These are phyloP conservation scores for Malaclemys terrapin DNA, from an alignment of 2,113 vertebrate species.

Conservation along the genomic window DNA sequence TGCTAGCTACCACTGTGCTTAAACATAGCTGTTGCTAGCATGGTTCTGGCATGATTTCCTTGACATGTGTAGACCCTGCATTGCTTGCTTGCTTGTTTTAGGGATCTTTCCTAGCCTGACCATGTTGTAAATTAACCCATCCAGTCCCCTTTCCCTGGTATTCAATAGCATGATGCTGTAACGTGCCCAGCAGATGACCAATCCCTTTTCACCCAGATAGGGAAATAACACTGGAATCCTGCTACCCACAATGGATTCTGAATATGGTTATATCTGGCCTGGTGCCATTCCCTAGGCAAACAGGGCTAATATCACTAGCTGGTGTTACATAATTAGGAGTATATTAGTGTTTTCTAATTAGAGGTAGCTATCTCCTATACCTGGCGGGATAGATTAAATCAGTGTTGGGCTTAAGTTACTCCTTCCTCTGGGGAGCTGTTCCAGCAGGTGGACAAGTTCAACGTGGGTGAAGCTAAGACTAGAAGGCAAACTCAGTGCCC, in stretches of 20 bases:
- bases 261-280: not conserved
- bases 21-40: not conserved
- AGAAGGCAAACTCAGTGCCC: conserved; percentile 51
- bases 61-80: not conserved
- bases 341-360: conserved; percentile 16
- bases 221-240: not conserved
- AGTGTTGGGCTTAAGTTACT: conserved; percentile 24
- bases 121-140: not conserved
- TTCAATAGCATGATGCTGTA: not conserved
- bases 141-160: not conserved
- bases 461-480: conserved; percentile 8
- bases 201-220: not conserved
- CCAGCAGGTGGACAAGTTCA: conserved; percentile 21
- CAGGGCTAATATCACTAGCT: not conserved
- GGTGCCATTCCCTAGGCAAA: not conserved
- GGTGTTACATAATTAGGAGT: conserved; percentile 34
- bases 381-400: conserved; percentile 59
- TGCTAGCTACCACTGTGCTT: not conserved
- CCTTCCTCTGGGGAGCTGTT: conserved; percentile 52
- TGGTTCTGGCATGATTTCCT: not conserved
- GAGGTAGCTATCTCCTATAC: conserved; percentile 8
- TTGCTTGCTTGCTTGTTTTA: not conserved
- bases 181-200: not conserved
- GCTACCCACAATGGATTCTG: not conserved
- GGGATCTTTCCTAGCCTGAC: not conserved